Evolutionary conservation across 2,113 vertebrate genomes (phyloP), one percentile per base, ranked within the genome.

Genomic region (Accipiter cooperii): DNA sequence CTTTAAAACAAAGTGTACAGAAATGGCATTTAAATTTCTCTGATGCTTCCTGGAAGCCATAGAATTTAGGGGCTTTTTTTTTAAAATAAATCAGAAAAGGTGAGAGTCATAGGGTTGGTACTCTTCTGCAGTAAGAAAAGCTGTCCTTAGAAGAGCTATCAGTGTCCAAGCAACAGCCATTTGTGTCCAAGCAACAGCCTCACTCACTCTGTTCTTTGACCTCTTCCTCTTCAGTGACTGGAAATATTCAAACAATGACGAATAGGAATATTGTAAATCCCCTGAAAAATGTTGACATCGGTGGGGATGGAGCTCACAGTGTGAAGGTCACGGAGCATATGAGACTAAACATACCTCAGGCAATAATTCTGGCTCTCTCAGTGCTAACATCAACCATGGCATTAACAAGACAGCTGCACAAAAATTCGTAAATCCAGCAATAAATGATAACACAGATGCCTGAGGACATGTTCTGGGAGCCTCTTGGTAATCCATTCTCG

Each of bases 11-110:
- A 84, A 86, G 94, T 97, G 97, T 96, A 93, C 96, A 96, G 97
- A 96, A 93, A 92, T 38, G 93, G 97, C 96, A 89, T 95, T 97
- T 89, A 75, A 40, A 95, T 96, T 91, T 97, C 97, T 97, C 90
- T 85, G 95, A 96, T 84, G 98, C 97, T 98, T 98, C 98, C 88
- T 96, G 90, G 98, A 98, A 98, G 98, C 97, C 97, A 98, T 96
- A 98, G 98, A 96, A 92, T 74, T 97, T 98, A 98, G 98, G 97
- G 3, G 3, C 0, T 9, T 26, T 22, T 36, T 36, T 21, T 33
- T 47, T 34, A 44, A 20, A 79, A 55, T 54, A 65, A 77, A 78
- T 47, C 10, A 71, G 69, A 58, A 94, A 49, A 22, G 2, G 8
- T 82, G 40, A 83, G 40, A 90, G 47, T 63, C 21, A 18, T 20